phyloP scores from a whole-genome alignment of 2,888 invertebrate species.

The Eupeodes luniger region DNA sequence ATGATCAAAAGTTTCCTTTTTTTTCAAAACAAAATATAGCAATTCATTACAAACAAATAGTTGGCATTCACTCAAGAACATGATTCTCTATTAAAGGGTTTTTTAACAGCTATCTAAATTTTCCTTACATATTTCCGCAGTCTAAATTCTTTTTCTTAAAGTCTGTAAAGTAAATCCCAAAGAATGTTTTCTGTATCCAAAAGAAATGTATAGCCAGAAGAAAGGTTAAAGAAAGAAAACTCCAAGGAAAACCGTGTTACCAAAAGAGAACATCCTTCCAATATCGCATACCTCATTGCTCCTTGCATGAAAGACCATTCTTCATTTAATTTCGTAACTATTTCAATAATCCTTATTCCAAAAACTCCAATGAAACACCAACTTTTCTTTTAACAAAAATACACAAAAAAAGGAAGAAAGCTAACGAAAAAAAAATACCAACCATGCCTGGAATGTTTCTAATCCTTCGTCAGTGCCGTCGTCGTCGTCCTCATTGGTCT shows the following conservation, averaged over 20 bases:
- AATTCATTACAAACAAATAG: too few relatives aligned
- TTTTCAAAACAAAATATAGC: too few relatives aligned
- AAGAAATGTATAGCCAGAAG: too few relatives aligned
- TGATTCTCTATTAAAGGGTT: too few relatives aligned
- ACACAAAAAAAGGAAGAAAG: background rate
- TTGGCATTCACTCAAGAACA: too few relatives aligned
- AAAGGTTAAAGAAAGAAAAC: too few relatives aligned
- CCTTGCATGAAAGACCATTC: background rate
- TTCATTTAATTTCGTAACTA: background rate
- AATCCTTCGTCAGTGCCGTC: slow-evolving; percentile 5
- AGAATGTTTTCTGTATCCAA: too few relatives aligned
- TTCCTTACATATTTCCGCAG: background rate
- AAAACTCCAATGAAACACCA: background rate
- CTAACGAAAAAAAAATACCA: background rate
- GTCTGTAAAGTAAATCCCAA: background rate
- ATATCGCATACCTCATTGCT: background rate
- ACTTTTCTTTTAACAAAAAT: background rate
- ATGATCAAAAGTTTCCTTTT: too few relatives aligned
- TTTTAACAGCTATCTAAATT: background rate
- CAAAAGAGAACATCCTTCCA: background rate
- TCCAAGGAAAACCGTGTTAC: background rate
- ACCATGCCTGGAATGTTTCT: slow-evolving; percentile 19
- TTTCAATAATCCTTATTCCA: background rate
- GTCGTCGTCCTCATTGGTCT: too few relatives aligned
- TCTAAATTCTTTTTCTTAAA: background rate